Percentiles rank a stretch among this genome's conserved stretches.
Conservation (phyloP, 1,140 invertebrate species). For the Drosophila truncata region DNA sequence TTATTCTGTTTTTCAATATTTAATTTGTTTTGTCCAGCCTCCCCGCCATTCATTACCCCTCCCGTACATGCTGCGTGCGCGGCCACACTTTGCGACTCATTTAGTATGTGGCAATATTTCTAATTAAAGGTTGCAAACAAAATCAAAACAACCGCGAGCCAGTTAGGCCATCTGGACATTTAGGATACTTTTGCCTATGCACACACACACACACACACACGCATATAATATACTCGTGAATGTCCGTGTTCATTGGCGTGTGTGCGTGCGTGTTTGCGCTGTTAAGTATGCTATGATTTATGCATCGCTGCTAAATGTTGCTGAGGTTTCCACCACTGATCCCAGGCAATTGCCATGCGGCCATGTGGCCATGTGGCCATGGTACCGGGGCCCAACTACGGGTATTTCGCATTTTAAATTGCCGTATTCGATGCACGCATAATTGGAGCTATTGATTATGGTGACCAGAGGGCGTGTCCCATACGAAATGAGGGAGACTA, state of each 20-base stretch:
- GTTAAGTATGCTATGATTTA: slow-evolving; percentile 81
- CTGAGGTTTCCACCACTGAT: slow-evolving; percentile 74
- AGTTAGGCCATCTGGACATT: slow-evolving; percentile 51
- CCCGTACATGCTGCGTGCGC: background rate
- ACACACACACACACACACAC: background rate
- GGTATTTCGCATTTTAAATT: slow-evolving; percentile 67
- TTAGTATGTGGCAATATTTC: slow-evolving; percentile 80
- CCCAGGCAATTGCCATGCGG: slow-evolving; percentile 54
- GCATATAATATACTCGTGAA: background rate
- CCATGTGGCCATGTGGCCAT: slow-evolving; percentile 35
- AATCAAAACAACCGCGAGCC: slow-evolving; percentile 78
- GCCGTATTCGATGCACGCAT: slow-evolving; percentile 71
- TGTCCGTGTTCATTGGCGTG: slow-evolving; percentile 11
- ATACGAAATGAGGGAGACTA: slow-evolving; percentile 30
- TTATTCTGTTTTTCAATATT: slow-evolving; percentile 80
- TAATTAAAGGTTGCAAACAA: slow-evolving; percentile 81
- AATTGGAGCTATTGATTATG: slow-evolving; percentile 72
- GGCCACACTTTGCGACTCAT: slow-evolving; percentile 59
- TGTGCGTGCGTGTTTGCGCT: slow-evolving; percentile 39
- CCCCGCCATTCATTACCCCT: background rate
- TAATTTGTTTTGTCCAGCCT: slow-evolving; percentile 64
- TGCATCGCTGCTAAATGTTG: slow-evolving; percentile 77
- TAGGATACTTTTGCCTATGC: slow-evolving; percentile 23
- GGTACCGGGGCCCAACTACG: slow-evolving; percentile 53
- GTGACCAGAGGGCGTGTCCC: slow-evolving; percentile 32